Base-by-base conservation (phyloP, 64 coral and sea anemone species). In the Exaiptasia diaphana region DNA sequence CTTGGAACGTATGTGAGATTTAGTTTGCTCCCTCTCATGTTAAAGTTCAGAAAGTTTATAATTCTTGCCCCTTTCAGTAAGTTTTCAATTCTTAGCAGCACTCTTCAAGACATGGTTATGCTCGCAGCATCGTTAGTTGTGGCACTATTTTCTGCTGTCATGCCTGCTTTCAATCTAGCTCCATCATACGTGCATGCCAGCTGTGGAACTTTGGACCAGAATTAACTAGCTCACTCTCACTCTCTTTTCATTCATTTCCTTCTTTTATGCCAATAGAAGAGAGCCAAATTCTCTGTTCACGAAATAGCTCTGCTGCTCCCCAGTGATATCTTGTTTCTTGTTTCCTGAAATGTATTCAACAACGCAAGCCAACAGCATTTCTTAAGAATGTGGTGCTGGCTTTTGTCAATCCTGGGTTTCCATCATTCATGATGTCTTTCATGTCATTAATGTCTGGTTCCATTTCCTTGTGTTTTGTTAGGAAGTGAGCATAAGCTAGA, bases 251-350 rank as follows among this genome's bases (percentile, higher is more conserved):
- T 38, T 83, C 64, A 71, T 38, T 12, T n/a, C 27, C 64, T 38
- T 70, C 48, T 21, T 24, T 54, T 53, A 46, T 67, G 28, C 72
- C 64, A 72, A 83, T 64, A 24, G 72, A 48, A 37, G 18, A 71
- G 31, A 83, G 23, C 80, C 80, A 83, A 83, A 83, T 20, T 54
- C 43, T 44, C 34, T 83, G 45, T 83, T 48, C 41, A 83, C 48
- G 64, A 83, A 83, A 32, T 83, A 72, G 41, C 71, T 68, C 26
- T 83, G 45, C 8, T 75, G 17, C 14, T 26, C 70, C 45, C 54
- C 54, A 62, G 25, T 53, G 4, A 20, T 36, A 31, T 18, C 25
- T 17, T 63, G 55, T 33, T 80, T 26, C 17, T 63, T 80, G 42
- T 14, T 74, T 24, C n/a, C 40, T 40, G 29, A 74, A 74, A 26